Conservation (phyloP, 2,113 vertebrate species). For the Actinemys pallida region DNA sequence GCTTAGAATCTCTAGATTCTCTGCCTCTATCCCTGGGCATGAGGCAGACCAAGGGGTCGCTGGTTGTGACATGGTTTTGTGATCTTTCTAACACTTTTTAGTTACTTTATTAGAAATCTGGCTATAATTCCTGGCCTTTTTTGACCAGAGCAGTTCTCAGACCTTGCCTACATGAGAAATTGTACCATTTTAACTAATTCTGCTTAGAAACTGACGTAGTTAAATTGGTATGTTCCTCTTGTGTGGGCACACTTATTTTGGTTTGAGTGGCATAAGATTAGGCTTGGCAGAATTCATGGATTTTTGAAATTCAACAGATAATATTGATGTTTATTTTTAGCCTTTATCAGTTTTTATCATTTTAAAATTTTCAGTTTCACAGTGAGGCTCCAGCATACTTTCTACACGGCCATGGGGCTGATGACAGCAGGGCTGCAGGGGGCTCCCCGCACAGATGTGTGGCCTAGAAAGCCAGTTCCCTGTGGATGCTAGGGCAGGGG, state of each 20-base stretch:
- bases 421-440: too few species aligned
- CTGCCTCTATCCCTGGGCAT: rapidly evolving
- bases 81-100: not conserved
- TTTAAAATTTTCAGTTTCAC: too few species aligned
- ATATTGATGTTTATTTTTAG: too few species aligned
- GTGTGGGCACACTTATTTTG: not conserved
- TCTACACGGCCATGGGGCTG: too few species aligned
- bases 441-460: too few species aligned
- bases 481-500: too few species aligned
- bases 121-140: not conserved
- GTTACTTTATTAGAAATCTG: not conserved
- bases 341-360: too few species aligned
- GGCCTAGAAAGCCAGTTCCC: too few species aligned
- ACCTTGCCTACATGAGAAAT: not conserved
- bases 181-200: not conserved
- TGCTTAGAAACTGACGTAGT: not conserved
- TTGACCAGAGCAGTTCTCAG: not conserved
- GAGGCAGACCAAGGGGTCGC: not conserved
- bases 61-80: rapidly evolving
- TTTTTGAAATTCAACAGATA: too few species aligned
- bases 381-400: too few species aligned
- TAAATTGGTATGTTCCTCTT: not conserved
- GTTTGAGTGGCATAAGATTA: not conserved
- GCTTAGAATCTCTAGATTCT: not conserved
- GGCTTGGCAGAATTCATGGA: too few species aligned